Percentiles rank a stretch among this genome's conserved stretches.
These are phyloP conservation scores for Neosilurus mollespiculum DNA, from an alignment of 2,797 vertebrate species.

Conservation along the genomic window DNA sequence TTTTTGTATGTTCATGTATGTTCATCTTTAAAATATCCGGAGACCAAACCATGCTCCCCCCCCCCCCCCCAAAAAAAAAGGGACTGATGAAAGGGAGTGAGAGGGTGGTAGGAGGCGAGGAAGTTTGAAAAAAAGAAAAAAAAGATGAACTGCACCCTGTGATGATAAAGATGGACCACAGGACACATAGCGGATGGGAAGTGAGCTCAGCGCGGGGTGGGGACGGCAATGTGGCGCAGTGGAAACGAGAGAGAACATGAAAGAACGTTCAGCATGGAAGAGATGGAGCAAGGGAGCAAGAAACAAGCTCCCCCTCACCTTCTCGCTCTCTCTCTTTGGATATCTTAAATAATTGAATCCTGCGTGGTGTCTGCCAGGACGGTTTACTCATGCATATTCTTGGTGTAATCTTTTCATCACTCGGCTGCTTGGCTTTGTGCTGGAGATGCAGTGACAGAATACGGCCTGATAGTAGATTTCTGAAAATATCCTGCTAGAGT, in stretches of 20 bases:
- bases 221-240: background rate
- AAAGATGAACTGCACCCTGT: slow-evolving; percentile 27
- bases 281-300: slow-evolving; percentile 35
- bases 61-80: background rate
- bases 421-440: slow-evolving; percentile 65
- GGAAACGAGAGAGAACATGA: slow-evolving; percentile 41
- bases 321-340: slow-evolving; percentile 31
- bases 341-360: slow-evolving; percentile 72
- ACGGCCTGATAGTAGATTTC: slow-evolving; percentile 69
- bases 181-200: slow-evolving; percentile 28
- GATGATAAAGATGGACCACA: slow-evolving; percentile 38
- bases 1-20: background rate
- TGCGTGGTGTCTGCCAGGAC: slow-evolving; percentile 52
- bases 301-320: background rate
- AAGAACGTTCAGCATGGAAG: slow-evolving; percentile 32
- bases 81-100: background rate
- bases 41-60: no score
- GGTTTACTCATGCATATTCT: slow-evolving; percentile 76
- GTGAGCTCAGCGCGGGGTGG: background rate
- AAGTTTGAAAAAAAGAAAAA: slow-evolving; percentile 2
- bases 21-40: slow-evolving; percentile 49
- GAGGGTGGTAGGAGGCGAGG: slow-evolving; percentile 8
- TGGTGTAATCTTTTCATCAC: slow-evolving; percentile 73
- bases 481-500: slow-evolving; percentile 66
- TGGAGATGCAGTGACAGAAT: slow-evolving; percentile 76